Evolutionary conservation across 2,797 vertebrate genomes (phyloP), one percentile per base, ranked within the genome.

Genomic region (Gymnopithys bicolor): DNA sequence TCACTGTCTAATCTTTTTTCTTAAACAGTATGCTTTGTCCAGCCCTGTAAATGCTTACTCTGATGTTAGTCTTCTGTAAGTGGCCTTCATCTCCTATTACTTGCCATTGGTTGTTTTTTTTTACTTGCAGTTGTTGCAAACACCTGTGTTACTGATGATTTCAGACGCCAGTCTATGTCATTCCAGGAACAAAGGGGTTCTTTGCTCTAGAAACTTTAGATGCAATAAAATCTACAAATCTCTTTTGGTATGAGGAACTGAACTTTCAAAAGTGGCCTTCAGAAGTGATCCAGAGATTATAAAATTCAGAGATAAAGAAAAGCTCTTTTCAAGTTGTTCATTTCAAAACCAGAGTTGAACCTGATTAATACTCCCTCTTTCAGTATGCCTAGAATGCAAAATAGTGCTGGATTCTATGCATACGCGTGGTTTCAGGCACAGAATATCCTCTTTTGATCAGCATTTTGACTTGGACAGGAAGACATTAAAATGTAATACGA

Each of bases 381-480:
- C 2, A 7, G 27, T 71, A 52, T 79, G 66, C 55, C 53, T 91
- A 53, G 56, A 85, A 58, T 82, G 11, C 75, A 92, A 85, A 70
- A 9, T 84, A 74, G 49, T 46, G 12, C 56, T 78, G 53, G 59
- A 68, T 89, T 83, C 46, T 81, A 2, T 85, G 56, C 18, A 33
- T 14, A 48, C 35, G 17, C 30, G 27, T 53, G 56, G 33, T 67
- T 84, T 91, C 81, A 56, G 58, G 62, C 74, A 70, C 21, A 85
- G 62, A 93, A 91, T 87, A 78, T 68, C 28, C 33, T 91, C 71
- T 91, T 94, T 91, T 93, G 85, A 89, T 94, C 80, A 66, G 45
- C 39, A n/a, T 84, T 95, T 93, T 68, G 49, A 55, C 56, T 51
- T 39, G 53, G 37, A 90, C 46, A 67, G 70, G 32, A 80, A 39